Evolutionary conservation across 1,140 invertebrate genomes (phyloP).

Genomic region (Linepithema humile): DNA sequence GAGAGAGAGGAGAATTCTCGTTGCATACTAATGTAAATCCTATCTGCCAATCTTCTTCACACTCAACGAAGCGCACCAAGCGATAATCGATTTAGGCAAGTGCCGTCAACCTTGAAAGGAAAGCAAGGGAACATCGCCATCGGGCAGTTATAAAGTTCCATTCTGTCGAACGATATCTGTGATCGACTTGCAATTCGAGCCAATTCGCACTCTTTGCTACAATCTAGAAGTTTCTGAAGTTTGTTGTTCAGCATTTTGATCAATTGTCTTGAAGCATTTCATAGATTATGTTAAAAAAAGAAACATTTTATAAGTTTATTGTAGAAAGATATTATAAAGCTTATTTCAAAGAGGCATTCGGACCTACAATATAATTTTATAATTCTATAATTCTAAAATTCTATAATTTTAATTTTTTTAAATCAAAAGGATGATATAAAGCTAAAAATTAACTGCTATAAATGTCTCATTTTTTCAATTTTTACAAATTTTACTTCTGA

Average conservation of each 20-base stretch:
- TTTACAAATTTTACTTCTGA: too few species aligned
- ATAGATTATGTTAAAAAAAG: not conserved
- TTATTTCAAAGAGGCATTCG: not conserved
- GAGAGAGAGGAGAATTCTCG: constrained; percentile 23
- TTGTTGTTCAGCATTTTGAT: not conserved
- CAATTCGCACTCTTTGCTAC: constrained; percentile 6
- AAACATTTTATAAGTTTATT: not conserved
- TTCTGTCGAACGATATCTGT: not conserved
- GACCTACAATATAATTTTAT: too few species aligned
- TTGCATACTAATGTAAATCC: constrained; percentile 48
- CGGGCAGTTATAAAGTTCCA: constrained; percentile 20
- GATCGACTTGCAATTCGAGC: constrained; percentile 18
- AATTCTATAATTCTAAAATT: too few species aligned
- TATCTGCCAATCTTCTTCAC: constrained; percentile 55
- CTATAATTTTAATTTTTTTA: not conserved
- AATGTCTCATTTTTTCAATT: not conserved
- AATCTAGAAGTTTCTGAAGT: not conserved
- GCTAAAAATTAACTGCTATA: not conserved
- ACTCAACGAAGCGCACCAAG: constrained; percentile 44
- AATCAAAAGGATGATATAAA: not conserved
- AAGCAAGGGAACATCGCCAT: constrained; percentile 41
- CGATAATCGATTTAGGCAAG: constrained; percentile 48
- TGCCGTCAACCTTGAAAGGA: constrained; percentile 45
- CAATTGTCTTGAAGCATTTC: not conserved
- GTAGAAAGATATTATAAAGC: not conserved